Percentiles rank a stretch among this genome's conserved stretches.
Evolutionary conservation across 2,888 invertebrate genomes (phyloP).

Genomic region (Ariolimax columbianus): DNA sequence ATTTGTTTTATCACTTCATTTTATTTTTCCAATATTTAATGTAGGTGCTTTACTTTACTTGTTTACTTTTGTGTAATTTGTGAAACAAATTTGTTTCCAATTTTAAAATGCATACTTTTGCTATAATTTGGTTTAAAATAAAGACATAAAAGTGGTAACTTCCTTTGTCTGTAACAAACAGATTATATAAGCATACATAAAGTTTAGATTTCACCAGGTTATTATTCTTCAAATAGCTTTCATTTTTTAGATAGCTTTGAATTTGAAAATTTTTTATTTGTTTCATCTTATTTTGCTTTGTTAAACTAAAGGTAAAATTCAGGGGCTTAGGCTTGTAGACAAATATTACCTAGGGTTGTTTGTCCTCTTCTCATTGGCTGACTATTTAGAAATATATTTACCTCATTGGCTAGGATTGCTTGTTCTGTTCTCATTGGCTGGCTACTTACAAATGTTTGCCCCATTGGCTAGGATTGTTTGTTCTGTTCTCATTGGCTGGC

Average conservation of each 20-base stretch:
- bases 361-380: not conserved
- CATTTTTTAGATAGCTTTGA: too few species aligned
- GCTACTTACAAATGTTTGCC: too few species aligned
- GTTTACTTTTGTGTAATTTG: not conserved
- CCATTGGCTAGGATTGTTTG: too few species aligned
- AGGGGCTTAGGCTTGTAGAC: constrained; percentile 7
- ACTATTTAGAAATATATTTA: too few species aligned
- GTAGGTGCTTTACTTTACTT: constrained; percentile 18
- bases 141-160: not conserved
- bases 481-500: not conserved
- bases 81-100: too few species aligned
- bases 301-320: not conserved
- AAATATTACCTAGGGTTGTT: not conserved
- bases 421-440: not conserved
- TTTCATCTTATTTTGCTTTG: constrained; percentile 12
- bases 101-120: not conserved
- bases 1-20: not conserved
- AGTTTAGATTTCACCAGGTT: not conserved
- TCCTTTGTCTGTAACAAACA: not conserved
- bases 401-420: too few species aligned
- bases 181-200: not conserved
- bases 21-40: not conserved
- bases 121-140: not conserved
- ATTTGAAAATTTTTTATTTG: not conserved
- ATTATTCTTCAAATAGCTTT: not conserved